Percentiles rank a stretch among this genome's conserved stretches.
Conservation (phyloP, 2,113 vertebrate genomes). For the Mus pahari region DNA sequence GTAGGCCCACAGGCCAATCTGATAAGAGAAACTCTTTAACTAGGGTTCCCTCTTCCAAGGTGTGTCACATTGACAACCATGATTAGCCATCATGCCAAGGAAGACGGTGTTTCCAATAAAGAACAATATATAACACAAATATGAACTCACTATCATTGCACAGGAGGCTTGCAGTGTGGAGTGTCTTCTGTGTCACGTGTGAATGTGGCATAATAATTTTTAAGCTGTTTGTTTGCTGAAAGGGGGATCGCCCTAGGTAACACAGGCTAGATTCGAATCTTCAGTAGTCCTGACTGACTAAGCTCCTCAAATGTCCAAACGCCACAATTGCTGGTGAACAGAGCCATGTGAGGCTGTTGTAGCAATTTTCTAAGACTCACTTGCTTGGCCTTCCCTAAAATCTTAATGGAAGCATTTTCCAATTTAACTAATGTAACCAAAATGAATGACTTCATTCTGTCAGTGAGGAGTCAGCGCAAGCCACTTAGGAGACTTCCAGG, state of each 20-base stretch:
- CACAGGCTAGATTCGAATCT: not conserved
- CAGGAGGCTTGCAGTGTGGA: not conserved
- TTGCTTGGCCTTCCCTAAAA: not conserved
- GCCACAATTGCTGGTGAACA: not conserved
- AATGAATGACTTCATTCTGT: not conserved
- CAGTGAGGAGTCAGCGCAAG: not conserved
- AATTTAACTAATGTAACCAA: not conserved
- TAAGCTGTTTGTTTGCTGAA: not conserved
- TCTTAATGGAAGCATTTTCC: constrained; percentile 26
- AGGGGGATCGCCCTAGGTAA: not conserved
- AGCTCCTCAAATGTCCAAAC: not conserved
- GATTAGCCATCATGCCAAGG: not conserved
- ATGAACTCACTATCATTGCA: not conserved
- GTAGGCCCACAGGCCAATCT: not conserved
- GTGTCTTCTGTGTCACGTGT: not conserved
- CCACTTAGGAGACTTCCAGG: not conserved
- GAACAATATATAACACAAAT: not conserved
- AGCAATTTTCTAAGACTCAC: constrained; percentile 1
- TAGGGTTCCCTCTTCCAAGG: not conserved
- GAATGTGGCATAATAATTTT: not conserved
- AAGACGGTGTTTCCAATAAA: not conserved
- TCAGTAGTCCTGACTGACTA: not conserved
- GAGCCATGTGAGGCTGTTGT: not conserved
- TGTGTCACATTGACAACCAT: not conserved
- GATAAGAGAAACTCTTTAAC: not conserved